A percentile compares a stretch with the other conserved stretches of the same genome.
These are phyloP conservation scores for Brachyhypopomus gauderio DNA, from an alignment of 2,113 vertebrate genomes.

Conservation along the genomic window DNA sequence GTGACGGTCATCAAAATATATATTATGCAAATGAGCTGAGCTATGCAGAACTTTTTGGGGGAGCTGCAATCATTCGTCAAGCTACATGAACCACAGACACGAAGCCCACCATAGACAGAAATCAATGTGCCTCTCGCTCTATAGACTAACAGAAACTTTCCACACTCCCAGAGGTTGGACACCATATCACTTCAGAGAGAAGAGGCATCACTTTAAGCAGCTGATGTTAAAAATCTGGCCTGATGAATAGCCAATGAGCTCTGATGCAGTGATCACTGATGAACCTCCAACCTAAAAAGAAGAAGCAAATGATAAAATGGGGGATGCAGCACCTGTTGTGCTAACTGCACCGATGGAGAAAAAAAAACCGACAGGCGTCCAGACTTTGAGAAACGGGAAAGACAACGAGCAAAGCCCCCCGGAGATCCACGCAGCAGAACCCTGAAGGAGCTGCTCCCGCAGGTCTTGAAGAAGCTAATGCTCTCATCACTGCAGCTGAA, in stretches of 20 bases:
- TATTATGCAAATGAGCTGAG: neutral
- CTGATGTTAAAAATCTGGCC: neutral
- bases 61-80: neutral
- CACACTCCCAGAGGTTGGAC: neutral
- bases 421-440: neutral
- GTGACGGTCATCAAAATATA: constrained; percentile 24
- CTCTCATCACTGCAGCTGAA: neutral
- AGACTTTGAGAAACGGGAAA: neutral
- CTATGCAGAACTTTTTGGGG: constrained; percentile 26
- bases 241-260: neutral
- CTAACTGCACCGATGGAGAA: neutral
- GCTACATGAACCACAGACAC: neutral
- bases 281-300: neutral
- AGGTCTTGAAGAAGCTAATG: neutral
- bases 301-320: neutral
- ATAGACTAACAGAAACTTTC: neutral
- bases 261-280: neutral
- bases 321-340: neutral
- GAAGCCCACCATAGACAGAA: neutral
- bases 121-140: neutral
- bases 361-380: neutral
- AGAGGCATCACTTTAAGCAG: neutral
- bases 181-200: neutral
- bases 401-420: neutral
- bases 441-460: neutral